Evolutionary conservation across 2,888 invertebrate species (phyloP).

Genomic region (Lithophane semibrunnea): DNA sequence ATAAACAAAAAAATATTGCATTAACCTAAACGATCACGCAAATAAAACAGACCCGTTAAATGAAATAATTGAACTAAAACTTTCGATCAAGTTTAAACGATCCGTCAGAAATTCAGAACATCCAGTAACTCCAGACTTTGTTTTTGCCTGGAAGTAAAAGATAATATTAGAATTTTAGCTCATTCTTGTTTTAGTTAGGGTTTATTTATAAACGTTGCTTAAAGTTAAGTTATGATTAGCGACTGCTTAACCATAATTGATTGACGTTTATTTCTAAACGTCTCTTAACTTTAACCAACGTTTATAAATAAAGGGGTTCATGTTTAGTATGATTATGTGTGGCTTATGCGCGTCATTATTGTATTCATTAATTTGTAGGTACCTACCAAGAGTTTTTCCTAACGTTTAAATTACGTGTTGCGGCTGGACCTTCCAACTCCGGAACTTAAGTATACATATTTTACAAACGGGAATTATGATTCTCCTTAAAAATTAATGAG

Average conservation of each 20-base stretch:
- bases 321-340: not conserved
- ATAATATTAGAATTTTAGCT: not conserved
- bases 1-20: too few species aligned
- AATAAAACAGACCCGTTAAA: not conserved
- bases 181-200: not conserved
- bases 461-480: conserved; percentile 2
- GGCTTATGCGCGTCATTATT: not conserved
- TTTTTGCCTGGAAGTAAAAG: not conserved
- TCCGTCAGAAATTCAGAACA: not conserved
- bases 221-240: too few species aligned
- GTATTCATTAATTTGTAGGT: not conserved
- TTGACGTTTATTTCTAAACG: too few species aligned
- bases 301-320: too few species aligned
- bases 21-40: not conserved
- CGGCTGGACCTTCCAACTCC: not conserved
- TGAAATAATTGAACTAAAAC: not conserved
- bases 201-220: too few species aligned
- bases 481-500: not conserved
- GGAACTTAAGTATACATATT: not conserved
- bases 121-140: not conserved
- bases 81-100: not conserved
- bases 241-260: too few species aligned
- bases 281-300: too few species aligned
- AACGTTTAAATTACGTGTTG: not conserved
- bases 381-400: not conserved